Evolutionary conservation across 37 sponge, comb jelly and placozoan genomes (phyloP).

Genomic region (Sycon ciliatum): DNA sequence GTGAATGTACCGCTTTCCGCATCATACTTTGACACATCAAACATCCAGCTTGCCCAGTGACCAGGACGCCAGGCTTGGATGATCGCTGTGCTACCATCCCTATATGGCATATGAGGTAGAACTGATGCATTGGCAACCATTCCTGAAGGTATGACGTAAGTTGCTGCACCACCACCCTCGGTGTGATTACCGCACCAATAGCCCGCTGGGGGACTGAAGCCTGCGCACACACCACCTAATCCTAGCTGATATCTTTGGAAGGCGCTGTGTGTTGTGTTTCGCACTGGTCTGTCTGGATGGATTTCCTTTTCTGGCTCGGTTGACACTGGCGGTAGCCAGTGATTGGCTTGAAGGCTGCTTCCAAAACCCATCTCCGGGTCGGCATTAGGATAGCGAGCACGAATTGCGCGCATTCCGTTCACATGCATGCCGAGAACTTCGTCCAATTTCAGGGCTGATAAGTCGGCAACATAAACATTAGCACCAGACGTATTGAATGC

Average conservation of each 20-base stretch:
- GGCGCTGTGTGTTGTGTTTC: background rate
- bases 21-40: constrained; percentile 23
- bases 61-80: constrained; percentile 25
- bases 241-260: constrained; percentile 36
- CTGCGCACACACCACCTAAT: constrained; percentile 20
- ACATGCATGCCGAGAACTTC: constrained; percentile 33
- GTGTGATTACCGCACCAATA: constrained; percentile 26
- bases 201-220: constrained; percentile 30
- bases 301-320: constrained; percentile 18
- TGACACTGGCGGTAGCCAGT: constrained; percentile 21
- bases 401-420: constrained; percentile 23
- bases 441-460: background rate
- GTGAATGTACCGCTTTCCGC: constrained; percentile 12
- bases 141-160: constrained; percentile 30
- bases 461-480: background rate
- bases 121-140: constrained; percentile 26
- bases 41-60: constrained; percentile 48
- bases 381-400: constrained; percentile 37
- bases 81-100: constrained; percentile 16
- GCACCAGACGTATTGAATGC: background rate
- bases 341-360: constrained; percentile 15
- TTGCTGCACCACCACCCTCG: constrained; percentile 23
- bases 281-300: constrained; percentile 20
- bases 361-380: constrained; percentile 32
- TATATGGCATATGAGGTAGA: constrained; percentile 25